These are phyloP conservation scores for Meteorus sp. DNA, from an alignment of 1,140 invertebrate species.

Conservation along the genomic window DNA sequence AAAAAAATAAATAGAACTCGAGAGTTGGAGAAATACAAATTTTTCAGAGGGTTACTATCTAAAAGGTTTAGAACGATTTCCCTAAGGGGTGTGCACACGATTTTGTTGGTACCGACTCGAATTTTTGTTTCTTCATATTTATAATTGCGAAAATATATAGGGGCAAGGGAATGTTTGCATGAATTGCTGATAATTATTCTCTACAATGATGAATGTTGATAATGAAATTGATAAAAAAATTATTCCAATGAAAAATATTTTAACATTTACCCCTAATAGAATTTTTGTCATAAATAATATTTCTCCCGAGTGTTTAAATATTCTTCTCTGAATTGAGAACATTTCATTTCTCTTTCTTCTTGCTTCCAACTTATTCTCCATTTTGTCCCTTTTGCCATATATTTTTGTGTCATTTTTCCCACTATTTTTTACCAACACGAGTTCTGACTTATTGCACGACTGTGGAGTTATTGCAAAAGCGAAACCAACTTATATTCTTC, in stretches of 20 bases:
- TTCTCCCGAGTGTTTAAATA: background rate
- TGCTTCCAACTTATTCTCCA: slow-evolving; percentile 3
- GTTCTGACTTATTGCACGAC: slow-evolving; percentile 39
- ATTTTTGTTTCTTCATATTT: slow-evolving; percentile 22
- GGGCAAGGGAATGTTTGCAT: too few species aligned
- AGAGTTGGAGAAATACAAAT: slow-evolving; percentile 1
- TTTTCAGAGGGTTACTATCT: slow-evolving; percentile 41
- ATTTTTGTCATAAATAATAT: too few species aligned
- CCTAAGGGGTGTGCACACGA: slow-evolving; percentile 45
- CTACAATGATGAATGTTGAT: too few species aligned
- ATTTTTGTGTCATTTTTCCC: slow-evolving; percentile 20
- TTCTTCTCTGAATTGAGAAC: background rate
- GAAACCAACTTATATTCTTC: background rate
- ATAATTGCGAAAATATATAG: too few species aligned
- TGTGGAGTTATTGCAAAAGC: slow-evolving; percentile 23
- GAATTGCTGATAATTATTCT: too few species aligned
- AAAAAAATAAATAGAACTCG: background rate
- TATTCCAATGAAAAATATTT: too few species aligned
- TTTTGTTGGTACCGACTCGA: slow-evolving; percentile 43
- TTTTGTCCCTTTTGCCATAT: background rate
- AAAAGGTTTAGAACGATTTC: slow-evolving; percentile 61
- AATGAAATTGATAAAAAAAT: too few species aligned
- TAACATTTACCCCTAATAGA: too few species aligned
- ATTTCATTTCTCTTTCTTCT: too few species aligned
- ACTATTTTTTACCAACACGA: background rate